Conservation (phyloP, 2,888 invertebrate genomes). For the Drosophila colorata region DNA sequence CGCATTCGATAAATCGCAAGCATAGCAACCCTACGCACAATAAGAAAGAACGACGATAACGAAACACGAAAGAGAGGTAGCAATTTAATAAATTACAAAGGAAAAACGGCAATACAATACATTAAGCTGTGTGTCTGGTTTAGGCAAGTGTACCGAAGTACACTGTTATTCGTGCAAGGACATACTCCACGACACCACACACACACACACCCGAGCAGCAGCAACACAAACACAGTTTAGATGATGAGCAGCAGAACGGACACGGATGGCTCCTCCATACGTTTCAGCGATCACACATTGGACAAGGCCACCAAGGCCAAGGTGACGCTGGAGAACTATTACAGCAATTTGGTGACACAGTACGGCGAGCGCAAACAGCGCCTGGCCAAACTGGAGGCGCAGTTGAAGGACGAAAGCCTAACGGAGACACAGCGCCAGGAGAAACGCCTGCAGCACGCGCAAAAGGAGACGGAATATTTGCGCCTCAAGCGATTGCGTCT, state of each 20-base stretch:
- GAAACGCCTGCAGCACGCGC: constrained; percentile 95
- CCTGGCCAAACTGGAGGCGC: constrained; percentile 97
- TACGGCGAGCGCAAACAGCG: constrained; percentile 98
- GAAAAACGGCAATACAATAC: constrained; percentile 59
- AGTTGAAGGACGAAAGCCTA: constrained; percentile 97
- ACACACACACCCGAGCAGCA: constrained; percentile 15
- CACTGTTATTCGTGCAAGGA: constrained; percentile 56
- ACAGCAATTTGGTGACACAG: constrained; percentile 98
- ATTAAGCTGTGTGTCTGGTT: constrained; percentile 67
- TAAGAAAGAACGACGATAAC: constrained; percentile 63
- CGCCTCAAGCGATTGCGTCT: constrained; percentile 97
- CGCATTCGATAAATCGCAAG: constrained; percentile 33
- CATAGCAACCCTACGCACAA: constrained; percentile 55
- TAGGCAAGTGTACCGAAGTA: constrained; percentile 57
- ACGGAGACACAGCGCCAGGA: constrained; percentile 97
- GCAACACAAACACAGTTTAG: constrained; percentile 60
- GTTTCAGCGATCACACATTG: constrained; percentile 98
- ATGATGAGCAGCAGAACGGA: constrained; percentile 80
- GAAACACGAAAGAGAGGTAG: constrained; percentile 68
- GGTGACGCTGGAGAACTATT: constrained; percentile 99
- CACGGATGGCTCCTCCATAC: constrained; percentile 87
- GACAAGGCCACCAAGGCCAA: constrained; percentile 99
- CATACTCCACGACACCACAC: constrained; percentile 41
- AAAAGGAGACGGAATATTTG: constrained; percentile 99
- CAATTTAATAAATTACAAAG: constrained; percentile 68